Evolutionary conservation across 2,888 invertebrate genomes (phyloP).

Genomic region (Achlya flavicornis): DNA sequence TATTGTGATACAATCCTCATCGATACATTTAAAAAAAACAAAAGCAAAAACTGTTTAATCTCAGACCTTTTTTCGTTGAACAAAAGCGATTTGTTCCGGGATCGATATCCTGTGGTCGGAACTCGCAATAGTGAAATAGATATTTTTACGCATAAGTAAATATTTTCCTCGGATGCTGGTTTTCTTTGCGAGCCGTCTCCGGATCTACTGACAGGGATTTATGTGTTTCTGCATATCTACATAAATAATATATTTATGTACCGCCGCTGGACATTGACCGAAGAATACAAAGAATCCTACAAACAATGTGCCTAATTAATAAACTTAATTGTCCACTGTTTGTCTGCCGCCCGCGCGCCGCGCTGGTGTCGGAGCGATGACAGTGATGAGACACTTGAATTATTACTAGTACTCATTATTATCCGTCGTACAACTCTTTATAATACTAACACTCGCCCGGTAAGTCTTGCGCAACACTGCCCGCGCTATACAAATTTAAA

Average conservation of each 20-base stretch:
- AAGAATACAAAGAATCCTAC: not conserved
- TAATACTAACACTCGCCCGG: not conserved
- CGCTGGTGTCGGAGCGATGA: too few species aligned
- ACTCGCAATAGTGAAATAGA: not conserved
- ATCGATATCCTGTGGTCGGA: not conserved
- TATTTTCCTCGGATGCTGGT: not conserved
- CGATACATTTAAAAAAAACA: too few species aligned
- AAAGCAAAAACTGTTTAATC: not conserved
- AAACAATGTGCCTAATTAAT: not conserved
- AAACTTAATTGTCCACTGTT: not conserved
- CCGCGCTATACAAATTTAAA: too few species aligned
- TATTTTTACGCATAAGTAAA: conserved; percentile 8
- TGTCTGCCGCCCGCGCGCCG: not conserved
- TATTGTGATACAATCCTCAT: not conserved
- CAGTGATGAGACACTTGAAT: not conserved
- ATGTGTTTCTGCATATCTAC: not conserved
- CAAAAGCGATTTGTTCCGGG: conserved; percentile 2
- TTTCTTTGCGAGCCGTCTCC: not conserved
- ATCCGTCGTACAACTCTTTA: not conserved
- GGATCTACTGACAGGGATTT: not conserved
- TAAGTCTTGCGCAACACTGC: too few species aligned
- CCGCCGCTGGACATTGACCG: not conserved
- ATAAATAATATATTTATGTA: not conserved
- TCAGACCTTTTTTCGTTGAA: not conserved
- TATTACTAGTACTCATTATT: not conserved